Evolutionary conservation across 2,113 vertebrate genomes (phyloP).

Genomic region (Psittacara wagleri): DNA sequence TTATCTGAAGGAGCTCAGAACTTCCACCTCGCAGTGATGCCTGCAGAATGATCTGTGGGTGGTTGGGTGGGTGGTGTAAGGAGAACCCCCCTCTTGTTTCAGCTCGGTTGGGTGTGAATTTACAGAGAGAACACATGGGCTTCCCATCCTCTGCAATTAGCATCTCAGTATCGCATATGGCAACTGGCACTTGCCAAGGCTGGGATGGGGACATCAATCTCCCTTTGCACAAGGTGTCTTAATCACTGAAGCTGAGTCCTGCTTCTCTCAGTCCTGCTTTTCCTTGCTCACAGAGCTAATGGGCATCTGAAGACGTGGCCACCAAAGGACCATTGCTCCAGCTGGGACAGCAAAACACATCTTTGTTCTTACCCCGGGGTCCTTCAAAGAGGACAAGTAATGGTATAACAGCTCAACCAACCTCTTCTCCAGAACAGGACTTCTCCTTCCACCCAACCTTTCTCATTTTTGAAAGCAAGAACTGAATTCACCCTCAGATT

Average conservation of each 20-base stretch:
- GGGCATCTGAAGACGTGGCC: not conserved
- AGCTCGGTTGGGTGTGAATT: not conserved
- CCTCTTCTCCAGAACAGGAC: not conserved
- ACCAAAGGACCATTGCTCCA: not conserved
- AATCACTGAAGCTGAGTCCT: no score
- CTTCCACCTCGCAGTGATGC: accelerated
- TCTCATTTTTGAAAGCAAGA: not conserved
- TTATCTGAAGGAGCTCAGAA: not conserved
- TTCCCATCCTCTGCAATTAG: not conserved
- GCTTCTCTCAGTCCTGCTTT: not conserved
- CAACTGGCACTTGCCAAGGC: accelerated
- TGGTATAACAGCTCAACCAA: accelerated
- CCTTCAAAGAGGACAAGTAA: not conserved
- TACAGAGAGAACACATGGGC: not conserved
- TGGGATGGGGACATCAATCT: accelerated
- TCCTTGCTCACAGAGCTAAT: not conserved
- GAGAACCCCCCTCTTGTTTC: not conserved
- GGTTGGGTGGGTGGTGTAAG: not conserved
- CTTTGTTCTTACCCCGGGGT: not conserved
- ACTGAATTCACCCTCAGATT: not conserved
- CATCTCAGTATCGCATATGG: accelerated
- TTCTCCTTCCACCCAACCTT: not conserved
- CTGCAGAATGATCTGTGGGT: not conserved
- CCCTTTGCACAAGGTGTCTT: not conserved
- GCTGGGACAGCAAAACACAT: not conserved